Base-by-base conservation (phyloP, 2,888 invertebrate species). In the Drosophila birchii region DNA sequence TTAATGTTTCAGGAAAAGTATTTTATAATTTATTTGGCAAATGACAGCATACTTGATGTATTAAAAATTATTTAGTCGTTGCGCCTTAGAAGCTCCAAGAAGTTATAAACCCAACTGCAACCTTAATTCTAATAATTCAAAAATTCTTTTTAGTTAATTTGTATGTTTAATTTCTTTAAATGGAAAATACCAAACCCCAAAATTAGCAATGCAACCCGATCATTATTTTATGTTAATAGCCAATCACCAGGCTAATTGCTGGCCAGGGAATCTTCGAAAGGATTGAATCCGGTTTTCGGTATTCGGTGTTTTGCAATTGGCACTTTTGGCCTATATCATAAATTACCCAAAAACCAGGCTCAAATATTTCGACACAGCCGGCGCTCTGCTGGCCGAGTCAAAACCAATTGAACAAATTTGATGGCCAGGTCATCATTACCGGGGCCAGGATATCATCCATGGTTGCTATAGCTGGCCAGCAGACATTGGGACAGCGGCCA, bases 381-480 rank as follows among this genome's bases (percentile, higher is more conserved):
- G 9, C 18, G 8, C 16, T 3, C 43, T 14, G 44, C 44, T 44
- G 49, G 14, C 2, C 41, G 20, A 61, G 57, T 56, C 79, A 32
- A 88, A 82, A 55, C 45, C 86, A 85, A 88, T 89, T 88, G 88
- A 66, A 69, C 56, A 56, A 69, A 86, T 78, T 72, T 79, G 78
- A 85, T 88, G 78, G 79, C 76, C 45, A 57, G 54, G 55, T 64
- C 75, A 71, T 71, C 66, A 63, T 53, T 75, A 53, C 53, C 53
- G 20, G 7, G 47, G 53, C 20, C 56, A 47, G 53, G 29, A 26
- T 43, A 18, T 23, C 7, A 18, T 23, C 7, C 0, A 23, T 9
- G 18, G 20, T 39, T 23, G 23, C 32, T 9, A 58, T 26, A 20
- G 49, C 20, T 32, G 44, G 8, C 29, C 47, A 20, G 20, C 16